A percentile compares a stretch with the other conserved stretches of the same genome.
Evolutionary conservation across 2,888 invertebrate genomes (phyloP).

Genomic region (Ramazzottius varieornatus): DNA sequence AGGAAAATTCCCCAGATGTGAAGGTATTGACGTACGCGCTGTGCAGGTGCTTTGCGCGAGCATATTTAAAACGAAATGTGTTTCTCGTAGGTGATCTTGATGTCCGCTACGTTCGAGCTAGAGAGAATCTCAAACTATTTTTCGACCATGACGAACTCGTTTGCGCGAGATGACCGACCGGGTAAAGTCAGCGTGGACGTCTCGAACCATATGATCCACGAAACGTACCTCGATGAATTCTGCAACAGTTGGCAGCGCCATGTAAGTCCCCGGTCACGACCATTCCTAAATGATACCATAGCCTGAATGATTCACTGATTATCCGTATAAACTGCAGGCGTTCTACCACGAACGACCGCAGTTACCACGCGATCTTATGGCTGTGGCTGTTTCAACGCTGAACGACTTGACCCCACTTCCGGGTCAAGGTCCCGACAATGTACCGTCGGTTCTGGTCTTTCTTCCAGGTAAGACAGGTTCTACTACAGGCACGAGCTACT

Average conservation of each 20-base stretch:
- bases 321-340: neutral
- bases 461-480: constrained; percentile 19
- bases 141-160: neutral
- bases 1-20: constrained; percentile 1
- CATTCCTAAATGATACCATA: no score
- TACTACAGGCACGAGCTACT: constrained; percentile 17
- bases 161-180: neutral
- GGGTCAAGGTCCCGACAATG: neutral
- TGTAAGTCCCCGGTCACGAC: neutral
- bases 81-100: neutral
- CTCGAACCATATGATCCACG: neutral
- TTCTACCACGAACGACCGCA: neutral
- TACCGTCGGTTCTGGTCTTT: constrained; percentile 4
- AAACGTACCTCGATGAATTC: neutral
- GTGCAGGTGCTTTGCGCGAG: neutral
- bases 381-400: neutral
- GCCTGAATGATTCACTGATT: no score
- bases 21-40: neutral
- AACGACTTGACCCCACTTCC: neutral
- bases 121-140: neutral
- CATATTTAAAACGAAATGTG: no score
- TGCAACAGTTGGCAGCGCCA: neutral
- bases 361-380: neutral
- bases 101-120: neutral
- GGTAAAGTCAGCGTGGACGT: neutral